phyloP scores from a whole-genome alignment of 2,797 vertebrate genomes.

The Bradypus variegatus region DNA sequence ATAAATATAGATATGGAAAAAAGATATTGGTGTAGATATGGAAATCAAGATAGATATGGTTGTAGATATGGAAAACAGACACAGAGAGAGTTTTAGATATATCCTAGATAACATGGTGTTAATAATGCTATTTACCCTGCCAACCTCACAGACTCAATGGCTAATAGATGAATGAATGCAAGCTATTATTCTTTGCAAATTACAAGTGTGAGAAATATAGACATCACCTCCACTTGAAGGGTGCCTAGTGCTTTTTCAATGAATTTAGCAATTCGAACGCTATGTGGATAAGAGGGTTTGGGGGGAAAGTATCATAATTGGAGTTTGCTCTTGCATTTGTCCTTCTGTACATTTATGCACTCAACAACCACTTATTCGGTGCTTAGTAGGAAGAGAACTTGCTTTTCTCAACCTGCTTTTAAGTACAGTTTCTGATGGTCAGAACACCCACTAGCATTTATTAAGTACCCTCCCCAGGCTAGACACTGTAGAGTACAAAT shows the following conservation, averaged over 20 bases:
- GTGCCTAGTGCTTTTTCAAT: background rate
- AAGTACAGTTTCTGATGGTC: background rate
- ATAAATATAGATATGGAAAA: background rate
- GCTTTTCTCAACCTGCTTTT: background rate
- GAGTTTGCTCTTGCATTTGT: background rate
- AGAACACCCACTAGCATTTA: background rate
- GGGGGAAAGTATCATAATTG: fast-evolving
- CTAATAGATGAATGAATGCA: background rate
- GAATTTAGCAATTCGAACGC: background rate
- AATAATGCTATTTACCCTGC: background rate
- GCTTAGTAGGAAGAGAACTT: background rate
- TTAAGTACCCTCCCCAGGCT: background rate
- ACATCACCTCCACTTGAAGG: background rate
- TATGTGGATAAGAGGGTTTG: background rate
- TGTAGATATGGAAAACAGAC: background rate
- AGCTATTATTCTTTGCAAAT: background rate
- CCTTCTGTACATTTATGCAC: fast-evolving
- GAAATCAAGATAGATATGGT: fast-evolving
- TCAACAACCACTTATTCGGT: background rate
- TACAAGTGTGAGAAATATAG: background rate
- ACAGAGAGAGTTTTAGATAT: background rate
- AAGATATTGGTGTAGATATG: background rate
- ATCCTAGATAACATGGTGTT: fast-evolving
- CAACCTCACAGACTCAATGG: background rate
- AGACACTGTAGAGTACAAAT: background rate